These are phyloP conservation scores for Aspidiotus rigidus DNA, from an alignment of 2,888 invertebrate genomes.

Conservation along the genomic window DNA sequence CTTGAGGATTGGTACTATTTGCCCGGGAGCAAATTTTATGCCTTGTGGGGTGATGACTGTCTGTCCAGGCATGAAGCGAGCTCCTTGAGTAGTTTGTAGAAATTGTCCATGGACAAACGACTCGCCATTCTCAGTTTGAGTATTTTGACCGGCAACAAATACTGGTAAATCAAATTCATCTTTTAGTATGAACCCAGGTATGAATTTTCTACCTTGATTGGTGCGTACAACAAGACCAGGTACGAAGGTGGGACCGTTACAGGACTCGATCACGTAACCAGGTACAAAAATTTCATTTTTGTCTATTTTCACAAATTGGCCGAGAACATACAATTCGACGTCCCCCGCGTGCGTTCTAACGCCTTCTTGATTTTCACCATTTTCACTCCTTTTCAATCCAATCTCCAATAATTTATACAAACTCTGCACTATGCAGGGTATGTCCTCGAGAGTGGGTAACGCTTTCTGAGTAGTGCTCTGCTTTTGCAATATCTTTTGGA, in stretches of 20 bases:
- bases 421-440: conserved; percentile 51
- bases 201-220: conserved; percentile 57
- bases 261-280: conserved; percentile 63
- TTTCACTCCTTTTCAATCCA: not conserved
- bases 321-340: conserved; percentile 57
- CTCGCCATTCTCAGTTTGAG: conserved; percentile 40
- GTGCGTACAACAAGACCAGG: conserved; percentile 64
- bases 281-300: conserved; percentile 63
- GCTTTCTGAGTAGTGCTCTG: conserved; percentile 45
- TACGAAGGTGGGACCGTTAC: conserved; percentile 57
- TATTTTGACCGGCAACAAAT: conserved; percentile 56
- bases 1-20: conserved; percentile 46
- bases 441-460: conserved; percentile 55
- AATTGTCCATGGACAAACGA: conserved; percentile 61
- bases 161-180: conserved; percentile 49
- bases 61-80: conserved; percentile 63
- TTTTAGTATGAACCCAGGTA: conserved; percentile 59
- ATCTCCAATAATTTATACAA: conserved; percentile 38
- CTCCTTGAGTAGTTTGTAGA: conserved; percentile 51
- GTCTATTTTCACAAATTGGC: conserved; percentile 62
- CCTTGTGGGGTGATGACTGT: conserved; percentile 50
- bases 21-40: conserved; percentile 56
- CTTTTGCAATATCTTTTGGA: conserved; percentile 48
- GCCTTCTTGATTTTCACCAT: conserved; percentile 6
- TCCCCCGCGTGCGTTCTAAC: conserved; percentile 55